Conservation (phyloP, 2,113 vertebrate genomes). For the Parus major region DNA sequence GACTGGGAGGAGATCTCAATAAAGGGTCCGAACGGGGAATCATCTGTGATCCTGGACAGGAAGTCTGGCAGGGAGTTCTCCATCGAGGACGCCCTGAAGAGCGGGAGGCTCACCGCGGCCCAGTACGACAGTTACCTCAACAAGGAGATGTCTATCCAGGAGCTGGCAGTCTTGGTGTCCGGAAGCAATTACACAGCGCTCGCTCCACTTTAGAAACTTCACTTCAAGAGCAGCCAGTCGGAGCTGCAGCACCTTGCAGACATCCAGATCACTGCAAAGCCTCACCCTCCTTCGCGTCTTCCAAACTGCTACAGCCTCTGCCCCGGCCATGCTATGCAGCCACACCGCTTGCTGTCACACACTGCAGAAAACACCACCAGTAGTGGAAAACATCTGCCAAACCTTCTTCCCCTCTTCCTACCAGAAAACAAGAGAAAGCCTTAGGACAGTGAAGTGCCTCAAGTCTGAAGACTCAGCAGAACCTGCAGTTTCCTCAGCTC, state of each 20-base stretch:
- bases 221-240: constrained; percentile 14
- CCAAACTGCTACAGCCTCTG: constrained; percentile 45
- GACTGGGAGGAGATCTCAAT: constrained; percentile 97
- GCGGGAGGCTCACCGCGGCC: constrained; percentile 79
- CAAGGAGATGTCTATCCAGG: constrained; percentile 95
- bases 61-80: constrained; percentile 95
- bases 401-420: background rate
- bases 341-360: constrained; percentile 31
- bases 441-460: background rate
- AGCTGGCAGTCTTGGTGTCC: constrained; percentile 90
- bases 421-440: background rate
- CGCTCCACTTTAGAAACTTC: constrained; percentile 13
- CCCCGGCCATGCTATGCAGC: background rate
- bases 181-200: constrained; percentile 69
- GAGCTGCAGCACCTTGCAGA: constrained; percentile 30
- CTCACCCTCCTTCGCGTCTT: background rate
- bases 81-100: constrained; percentile 89
- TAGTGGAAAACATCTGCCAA: background rate
- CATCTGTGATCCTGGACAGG: constrained; percentile 90
- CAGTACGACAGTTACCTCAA: constrained; percentile 90
- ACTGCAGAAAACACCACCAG: background rate
- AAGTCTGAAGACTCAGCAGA: background rate
- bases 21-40: constrained; percentile 90
- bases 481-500: background rate
- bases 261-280: constrained; percentile 41